Base-by-base conservation (phyloP, 1,140 invertebrate genomes). In the Meloidogyne chitwoodi region DNA sequence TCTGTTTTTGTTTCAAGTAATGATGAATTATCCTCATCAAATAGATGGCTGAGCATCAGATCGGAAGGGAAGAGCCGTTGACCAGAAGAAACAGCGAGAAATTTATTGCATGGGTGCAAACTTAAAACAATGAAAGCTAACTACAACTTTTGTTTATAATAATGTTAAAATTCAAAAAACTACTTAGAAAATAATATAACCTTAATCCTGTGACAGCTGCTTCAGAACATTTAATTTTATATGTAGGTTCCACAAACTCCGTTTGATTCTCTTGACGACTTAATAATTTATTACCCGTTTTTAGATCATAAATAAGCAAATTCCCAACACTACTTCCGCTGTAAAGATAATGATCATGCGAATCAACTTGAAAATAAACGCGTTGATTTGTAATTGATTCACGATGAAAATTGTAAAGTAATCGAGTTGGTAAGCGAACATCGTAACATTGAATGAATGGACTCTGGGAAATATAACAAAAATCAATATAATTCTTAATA, bases 11-110 rank as follows among this genome's bases (percentile, higher is more conserved):
- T 19, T 29, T 29, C 29, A 62, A 0, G 4, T 68, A 62, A 27
- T 10, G 31, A 5, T 71, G 56, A 80, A 27, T 79, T 77, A 61
- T 48, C 61, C 27, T 80, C 78, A 24, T 48, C 62, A 48, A 48
- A 65, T 6, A 68, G 24, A 8, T 68, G 22, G 19, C 22, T 27
- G 41, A 41, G n/a, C 14, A 41, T 14, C 14, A 80, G 26, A 24
- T 71, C 31, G 56, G 27, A 67, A 16, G 76, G 79, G n/a, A 82
- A 80, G 6, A 80, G 65, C 63, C 79, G 72, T 48, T 80, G 70
- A 68, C 79, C 79, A 31, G 80, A 79, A 27, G 56, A 61, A 34
- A 70, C 61, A 12, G 79, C 79, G 41, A 80, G 8, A n/a, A 82
- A 66, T 27, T 79, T 77, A 12, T 22, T 34, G 22, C 26, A 10